Percentiles rank a stretch among this genome's conserved stretches.
Evolutionary conservation across 2,797 vertebrate species (phyloP).

Genomic region (Microcaecilia unicolor): DNA sequence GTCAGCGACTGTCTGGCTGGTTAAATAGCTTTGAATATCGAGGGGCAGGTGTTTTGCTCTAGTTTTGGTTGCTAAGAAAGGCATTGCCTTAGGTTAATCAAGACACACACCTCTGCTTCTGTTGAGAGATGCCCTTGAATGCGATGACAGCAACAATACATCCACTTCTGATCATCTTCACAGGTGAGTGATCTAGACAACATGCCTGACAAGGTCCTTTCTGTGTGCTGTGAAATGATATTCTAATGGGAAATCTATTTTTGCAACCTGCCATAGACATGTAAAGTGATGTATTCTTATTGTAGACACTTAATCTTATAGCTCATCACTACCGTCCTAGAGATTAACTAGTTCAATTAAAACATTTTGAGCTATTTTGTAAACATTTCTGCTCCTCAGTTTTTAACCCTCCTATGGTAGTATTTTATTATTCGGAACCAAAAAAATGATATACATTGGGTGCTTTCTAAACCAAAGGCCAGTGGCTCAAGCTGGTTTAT

Average conservation of each 20-base stretch:
- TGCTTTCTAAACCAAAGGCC: too few species aligned
- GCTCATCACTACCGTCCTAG: constrained; percentile 1
- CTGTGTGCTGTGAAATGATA: not conserved
- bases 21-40: too few species aligned
- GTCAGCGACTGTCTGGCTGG: too few species aligned
- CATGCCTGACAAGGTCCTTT: constrained; percentile 1
- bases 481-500: too few species aligned
- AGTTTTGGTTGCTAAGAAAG: constrained; percentile 16
- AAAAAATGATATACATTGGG: too few species aligned
- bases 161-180: constrained; percentile 7
- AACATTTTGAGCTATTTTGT: not conserved
- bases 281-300: not conserved
- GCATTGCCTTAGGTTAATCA: not conserved
- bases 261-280: not conserved
- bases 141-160: constrained; percentile 8
- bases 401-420: not conserved
- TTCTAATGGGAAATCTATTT: constrained; percentile 3
- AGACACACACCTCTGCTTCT: not conserved
- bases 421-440: too few species aligned
- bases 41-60: constrained; percentile 11
- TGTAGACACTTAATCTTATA: not conserved
- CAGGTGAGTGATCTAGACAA: constrained; percentile 1
- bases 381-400: not conserved
- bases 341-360: not conserved
- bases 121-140: constrained; percentile 16